Percentiles rank a stretch among this genome's conserved stretches.
phyloP scores from a whole-genome alignment of 1,140 invertebrate species.

The Solen grandis region DNA sequence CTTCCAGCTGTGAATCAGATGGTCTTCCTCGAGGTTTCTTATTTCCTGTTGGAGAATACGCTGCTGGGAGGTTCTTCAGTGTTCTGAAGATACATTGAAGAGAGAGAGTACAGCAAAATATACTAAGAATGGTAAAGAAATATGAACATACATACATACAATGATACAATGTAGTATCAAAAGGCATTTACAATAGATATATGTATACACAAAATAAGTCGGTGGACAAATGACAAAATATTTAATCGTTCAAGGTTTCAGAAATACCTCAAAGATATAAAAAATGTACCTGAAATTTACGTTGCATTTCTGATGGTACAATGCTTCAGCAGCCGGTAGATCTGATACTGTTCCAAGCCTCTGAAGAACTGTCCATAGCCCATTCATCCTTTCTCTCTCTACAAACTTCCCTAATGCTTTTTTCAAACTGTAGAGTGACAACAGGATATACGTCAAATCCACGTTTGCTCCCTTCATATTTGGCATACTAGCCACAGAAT shows the following conservation, averaged over 20 bases:
- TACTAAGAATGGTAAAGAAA: too few species aligned
- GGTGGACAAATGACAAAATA: too few species aligned
- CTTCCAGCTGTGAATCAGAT: conserved; percentile 2
- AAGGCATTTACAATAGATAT: too few species aligned
- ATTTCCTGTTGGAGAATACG: neutral
- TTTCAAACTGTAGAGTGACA: conserved; percentile 45
- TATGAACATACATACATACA: too few species aligned
- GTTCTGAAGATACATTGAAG: too few species aligned
- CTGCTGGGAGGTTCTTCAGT: conserved; percentile 12
- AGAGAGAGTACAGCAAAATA: too few species aligned
- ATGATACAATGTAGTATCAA: too few species aligned
- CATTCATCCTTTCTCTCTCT: conserved; percentile 34
- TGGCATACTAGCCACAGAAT: too few species aligned
- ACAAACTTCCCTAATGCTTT: conserved; percentile 20
- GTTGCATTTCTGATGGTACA: conserved; percentile 51
- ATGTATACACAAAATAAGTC: too few species aligned
- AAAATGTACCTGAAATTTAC: conserved; percentile 57
- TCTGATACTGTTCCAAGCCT: conserved; percentile 36
- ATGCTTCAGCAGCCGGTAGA: conserved; percentile 51
- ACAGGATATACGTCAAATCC: conserved; percentile 40
- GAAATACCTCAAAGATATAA: too few species aligned
- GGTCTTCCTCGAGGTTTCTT: neutral
- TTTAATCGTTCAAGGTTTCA: too few species aligned
- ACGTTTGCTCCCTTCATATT: too few species aligned
- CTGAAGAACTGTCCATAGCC: conserved; percentile 11